These are phyloP conservation scores for Caenorhabditis doughertyi DNA, from an alignment of 2,888 invertebrate genomes.

Conservation along the genomic window DNA sequence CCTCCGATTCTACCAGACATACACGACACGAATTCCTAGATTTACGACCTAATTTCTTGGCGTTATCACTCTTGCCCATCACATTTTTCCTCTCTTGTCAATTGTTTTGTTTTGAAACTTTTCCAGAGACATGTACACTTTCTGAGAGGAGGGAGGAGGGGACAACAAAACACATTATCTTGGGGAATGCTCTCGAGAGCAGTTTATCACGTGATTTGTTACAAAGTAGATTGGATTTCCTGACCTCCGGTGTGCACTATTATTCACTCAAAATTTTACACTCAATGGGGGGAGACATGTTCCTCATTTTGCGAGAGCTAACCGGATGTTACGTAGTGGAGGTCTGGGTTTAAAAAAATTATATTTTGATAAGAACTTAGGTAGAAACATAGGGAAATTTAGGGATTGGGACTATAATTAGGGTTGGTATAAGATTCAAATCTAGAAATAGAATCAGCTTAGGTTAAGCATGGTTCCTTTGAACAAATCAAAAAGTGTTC, in stretches of 20 bases:
- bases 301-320: background rate
- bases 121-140: background rate
- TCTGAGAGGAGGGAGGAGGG: background rate
- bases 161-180: conserved; percentile 14
- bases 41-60: too few relatives aligned
- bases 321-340: too few relatives aligned
- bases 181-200: background rate
- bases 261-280: background rate
- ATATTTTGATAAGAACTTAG: too few relatives aligned
- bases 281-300: too few relatives aligned
- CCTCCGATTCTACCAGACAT: background rate
- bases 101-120: conserved; percentile 26
- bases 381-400: too few relatives aligned
- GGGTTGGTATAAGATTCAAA: too few relatives aligned
- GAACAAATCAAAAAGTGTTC: too few relatives aligned
- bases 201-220: conserved; percentile 22
- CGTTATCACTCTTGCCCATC: too few relatives aligned
- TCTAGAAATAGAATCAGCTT: too few relatives aligned
- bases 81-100: background rate
- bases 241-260: conserved; percentile 8
- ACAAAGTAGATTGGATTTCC: background rate
- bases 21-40: conserved; percentile 1
- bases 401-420: too few relatives aligned
- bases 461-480: too few relatives aligned
- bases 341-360: too few relatives aligned